These are phyloP conservation scores for Drosophila eugracilis DNA, from an alignment of 1,140 invertebrate genomes.

Conservation along the genomic window DNA sequence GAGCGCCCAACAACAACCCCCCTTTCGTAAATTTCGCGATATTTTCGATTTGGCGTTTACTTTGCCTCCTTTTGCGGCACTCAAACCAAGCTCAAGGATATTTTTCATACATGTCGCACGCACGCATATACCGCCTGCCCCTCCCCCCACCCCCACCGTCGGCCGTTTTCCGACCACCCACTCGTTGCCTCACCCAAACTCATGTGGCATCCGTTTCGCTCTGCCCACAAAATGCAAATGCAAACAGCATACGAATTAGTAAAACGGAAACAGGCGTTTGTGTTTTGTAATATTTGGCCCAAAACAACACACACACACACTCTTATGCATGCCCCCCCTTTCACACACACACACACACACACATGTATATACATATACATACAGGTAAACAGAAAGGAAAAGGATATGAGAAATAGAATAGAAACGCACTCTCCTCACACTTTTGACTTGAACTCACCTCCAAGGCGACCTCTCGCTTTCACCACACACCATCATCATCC, in stretches of 20 bases:
- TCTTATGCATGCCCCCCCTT: too few species aligned
- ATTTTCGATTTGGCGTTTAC: constrained; percentile 76
- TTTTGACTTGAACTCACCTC: constrained; percentile 36
- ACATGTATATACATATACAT: background rate
- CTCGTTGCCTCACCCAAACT: background rate
- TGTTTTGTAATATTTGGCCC: constrained; percentile 81
- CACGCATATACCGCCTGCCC: constrained; percentile 32
- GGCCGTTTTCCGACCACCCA: background rate
- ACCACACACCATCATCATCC: constrained; percentile 15
- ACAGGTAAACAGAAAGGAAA: constrained; percentile 28
- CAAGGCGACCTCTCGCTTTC: constrained; percentile 28
- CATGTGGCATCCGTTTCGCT: constrained; percentile 32
- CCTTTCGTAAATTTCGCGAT: constrained; percentile 51
- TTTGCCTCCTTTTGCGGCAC: constrained; percentile 31
- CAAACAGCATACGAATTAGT: constrained; percentile 83
- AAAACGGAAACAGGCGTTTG: constrained; percentile 82
- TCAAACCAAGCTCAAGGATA: constrained; percentile 66
- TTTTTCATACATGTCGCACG: constrained; percentile 77
- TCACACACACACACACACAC: constrained; percentile 18
- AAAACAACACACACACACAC: constrained; percentile 58
- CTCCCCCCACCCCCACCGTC: background rate
- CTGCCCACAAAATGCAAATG: constrained; percentile 80
- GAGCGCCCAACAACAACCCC: background rate
- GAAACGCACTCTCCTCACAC: constrained; percentile 17
- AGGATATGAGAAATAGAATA: constrained; percentile 7